A percentile compares a stretch with the other conserved stretches of the same genome.
phyloP scores from a whole-genome alignment of 2,888 invertebrate genomes.

The Dyspetes luteomarginatus region DNA sequence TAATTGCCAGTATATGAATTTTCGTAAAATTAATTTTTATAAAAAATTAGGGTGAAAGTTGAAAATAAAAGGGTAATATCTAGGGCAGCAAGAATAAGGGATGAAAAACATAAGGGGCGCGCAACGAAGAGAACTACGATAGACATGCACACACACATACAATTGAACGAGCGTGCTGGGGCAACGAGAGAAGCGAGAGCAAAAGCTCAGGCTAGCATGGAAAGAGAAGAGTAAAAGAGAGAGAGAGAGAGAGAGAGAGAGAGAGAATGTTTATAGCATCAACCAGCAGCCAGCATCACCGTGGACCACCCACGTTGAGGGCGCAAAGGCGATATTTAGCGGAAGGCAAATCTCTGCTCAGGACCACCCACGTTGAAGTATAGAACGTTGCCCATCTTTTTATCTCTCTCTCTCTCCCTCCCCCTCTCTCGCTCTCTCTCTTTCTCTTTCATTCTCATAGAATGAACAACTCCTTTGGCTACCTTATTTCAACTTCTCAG shows the following conservation, averaged over 20 bases:
- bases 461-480: slow-evolving; percentile 39
- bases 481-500: slow-evolving; percentile 42
- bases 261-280: slow-evolving; percentile 40
- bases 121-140: slow-evolving; percentile 7
- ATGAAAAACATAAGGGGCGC: slow-evolving; percentile 1
- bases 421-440: slow-evolving; percentile 29
- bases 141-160: background rate
- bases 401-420: slow-evolving; percentile 56
- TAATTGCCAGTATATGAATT: no score
- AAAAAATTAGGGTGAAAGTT: no score
- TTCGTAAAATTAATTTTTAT: no score
- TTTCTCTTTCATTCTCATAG: slow-evolving; percentile 24
- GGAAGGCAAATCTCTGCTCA: slow-evolving; percentile 82
- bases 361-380: slow-evolving; percentile 80
- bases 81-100: background rate
- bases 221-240: slow-evolving; percentile 26
- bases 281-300: slow-evolving; percentile 58
- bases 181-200: slow-evolving; percentile 17
- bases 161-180: slow-evolving; percentile 9
- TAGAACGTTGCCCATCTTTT: slow-evolving; percentile 62
- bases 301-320: slow-evolving; percentile 81
- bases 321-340: slow-evolving; percentile 83
- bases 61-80: no score
- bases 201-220: slow-evolving; percentile 39
- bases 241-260: slow-evolving; percentile 29